Base-by-base conservation (phyloP, 2,797 vertebrate genomes). In the Phoeniculus purpureus region DNA sequence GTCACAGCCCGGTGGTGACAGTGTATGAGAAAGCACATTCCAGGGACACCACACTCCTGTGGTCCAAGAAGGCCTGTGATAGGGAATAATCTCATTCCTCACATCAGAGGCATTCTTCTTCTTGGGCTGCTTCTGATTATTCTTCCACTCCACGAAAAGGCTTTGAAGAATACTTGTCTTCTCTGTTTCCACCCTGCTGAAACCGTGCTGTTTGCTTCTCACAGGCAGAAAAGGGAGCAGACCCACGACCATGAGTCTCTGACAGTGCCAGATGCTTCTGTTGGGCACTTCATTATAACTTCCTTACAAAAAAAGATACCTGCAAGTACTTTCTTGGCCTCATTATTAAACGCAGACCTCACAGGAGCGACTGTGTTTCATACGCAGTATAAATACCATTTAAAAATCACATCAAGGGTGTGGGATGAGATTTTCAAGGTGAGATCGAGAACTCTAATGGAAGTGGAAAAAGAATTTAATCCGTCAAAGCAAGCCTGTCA, bases 351-450 rank as follows among this genome's bases (percentile, higher is more conserved):
- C 21, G 80, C 16, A 78, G 68, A 89, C 59, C n/a, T 45, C 67
- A 80, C 55, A 93, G 65, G 60, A 74, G 34, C 67, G 76, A 54
- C 20, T 32, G 37, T 54, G 72, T 85, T 91, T 73, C 52, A 61
- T n/a, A 76, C 13, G 61, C 47, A 54, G 40, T 40, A 47, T 51
- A 92, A 90, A 90, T 71, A 27, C 66, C 27, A 67, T 84, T 94
- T 93, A 68, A 92, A 94, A 93, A 83, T 85, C 82, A 25, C 43
- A 75, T 82, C 76, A 80, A 92, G 40, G 65, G 29, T 47, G 81
- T 64, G 21, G 66, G 81, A 74, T 91, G 89, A 95, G 31, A 81
- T 92, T 95, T 85, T 91, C 61, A 95, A 94, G 89, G 75, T 92
- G 74, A 88, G 88, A 89, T 52, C 76, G 65, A 88, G 85, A 92